phyloP scores from a whole-genome alignment of 1,140 invertebrate genomes.

The Branchinecta lynchi region DNA sequence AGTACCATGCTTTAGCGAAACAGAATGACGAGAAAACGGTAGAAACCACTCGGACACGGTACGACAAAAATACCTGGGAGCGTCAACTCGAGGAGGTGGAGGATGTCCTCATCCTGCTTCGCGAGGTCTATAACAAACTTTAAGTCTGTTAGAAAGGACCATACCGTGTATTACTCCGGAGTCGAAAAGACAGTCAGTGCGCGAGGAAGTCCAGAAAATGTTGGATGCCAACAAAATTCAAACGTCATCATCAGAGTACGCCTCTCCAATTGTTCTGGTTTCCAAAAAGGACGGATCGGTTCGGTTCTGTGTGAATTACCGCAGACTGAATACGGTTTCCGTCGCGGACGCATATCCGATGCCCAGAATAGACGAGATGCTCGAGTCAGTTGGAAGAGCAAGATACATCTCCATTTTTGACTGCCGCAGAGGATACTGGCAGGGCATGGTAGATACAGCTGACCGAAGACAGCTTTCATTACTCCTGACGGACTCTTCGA shows the following conservation, averaged over 20 bases:
- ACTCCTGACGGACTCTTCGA: background rate
- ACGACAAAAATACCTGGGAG: background rate
- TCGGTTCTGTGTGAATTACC: background rate
- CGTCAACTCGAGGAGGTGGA: background rate
- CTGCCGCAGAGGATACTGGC: background rate
- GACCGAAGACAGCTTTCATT: constrained; percentile 3
- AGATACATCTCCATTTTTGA: background rate
- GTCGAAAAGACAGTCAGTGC: background rate
- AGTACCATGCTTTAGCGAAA: background rate
- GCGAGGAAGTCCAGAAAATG: background rate
- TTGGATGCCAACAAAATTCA: background rate
- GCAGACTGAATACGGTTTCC: background rate
- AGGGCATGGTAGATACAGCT: background rate
- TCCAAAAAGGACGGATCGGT: constrained; percentile 3
- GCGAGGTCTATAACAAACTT: background rate
- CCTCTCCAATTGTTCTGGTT: background rate
- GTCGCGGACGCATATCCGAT: background rate
- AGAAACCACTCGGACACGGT: no score
- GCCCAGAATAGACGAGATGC: background rate
- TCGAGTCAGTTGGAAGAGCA: background rate
- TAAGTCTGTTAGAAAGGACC: background rate
- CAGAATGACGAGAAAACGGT: background rate
- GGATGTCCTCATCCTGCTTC: background rate
- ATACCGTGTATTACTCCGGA: background rate
- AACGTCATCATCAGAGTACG: background rate